Percentiles rank a stretch among this genome's conserved stretches.
These are phyloP conservation scores for Xestia c-nigrum DNA, from an alignment of 2,888 invertebrate species.

Conservation along the genomic window DNA sequence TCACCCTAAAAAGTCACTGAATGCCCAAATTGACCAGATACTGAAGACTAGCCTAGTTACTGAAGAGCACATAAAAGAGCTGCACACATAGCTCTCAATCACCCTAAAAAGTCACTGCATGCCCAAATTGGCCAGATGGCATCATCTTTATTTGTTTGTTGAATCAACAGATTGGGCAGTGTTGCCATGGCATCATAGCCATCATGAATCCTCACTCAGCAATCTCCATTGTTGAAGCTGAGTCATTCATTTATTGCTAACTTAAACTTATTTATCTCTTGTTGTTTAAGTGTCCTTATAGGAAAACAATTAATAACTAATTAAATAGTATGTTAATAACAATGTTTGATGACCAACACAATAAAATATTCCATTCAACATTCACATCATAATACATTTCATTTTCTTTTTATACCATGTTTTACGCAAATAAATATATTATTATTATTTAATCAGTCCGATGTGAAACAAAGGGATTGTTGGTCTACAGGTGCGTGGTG, in stretches of 20 bases:
- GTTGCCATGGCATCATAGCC: constrained; percentile 9
- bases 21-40: not conserved
- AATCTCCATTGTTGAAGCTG: not conserved
- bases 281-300: not conserved
- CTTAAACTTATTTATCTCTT: not conserved
- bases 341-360: not conserved
- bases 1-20: not conserved
- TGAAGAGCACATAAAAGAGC: not conserved
- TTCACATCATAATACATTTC: not conserved
- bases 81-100: not conserved
- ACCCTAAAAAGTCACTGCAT: not conserved
- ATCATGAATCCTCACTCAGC: constrained; percentile 1
- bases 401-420: too few species aligned
- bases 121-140: not conserved
- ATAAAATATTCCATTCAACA: not conserved
- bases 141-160: constrained; percentile 17
- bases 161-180: constrained; percentile 7
- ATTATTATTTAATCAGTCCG: too few species aligned
- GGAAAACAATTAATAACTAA: not conserved
- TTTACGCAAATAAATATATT: too few species aligned
- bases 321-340: not conserved
- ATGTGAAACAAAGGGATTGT: constrained; percentile 34
- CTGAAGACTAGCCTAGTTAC: too few species aligned
- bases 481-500: constrained; percentile 95
- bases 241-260: constrained; percentile 5